Percentiles rank a stretch among this genome's conserved stretches.
Evolutionary conservation across 2,113 vertebrate species (phyloP).

Genomic region (Plecotus auritus): DNA sequence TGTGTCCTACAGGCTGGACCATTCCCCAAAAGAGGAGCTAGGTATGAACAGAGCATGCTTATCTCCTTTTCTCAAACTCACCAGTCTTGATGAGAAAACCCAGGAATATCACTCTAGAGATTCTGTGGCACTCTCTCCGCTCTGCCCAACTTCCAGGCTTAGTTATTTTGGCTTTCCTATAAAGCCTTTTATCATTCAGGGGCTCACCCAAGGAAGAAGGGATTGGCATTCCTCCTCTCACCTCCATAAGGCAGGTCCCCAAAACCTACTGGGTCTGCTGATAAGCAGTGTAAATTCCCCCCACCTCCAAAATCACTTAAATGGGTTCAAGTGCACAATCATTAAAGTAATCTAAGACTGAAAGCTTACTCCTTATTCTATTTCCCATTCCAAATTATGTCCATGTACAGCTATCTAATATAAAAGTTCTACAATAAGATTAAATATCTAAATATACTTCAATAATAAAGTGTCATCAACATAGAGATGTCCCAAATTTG

Average conservation of each 20-base stretch:
- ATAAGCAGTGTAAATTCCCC: background rate
- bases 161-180: background rate
- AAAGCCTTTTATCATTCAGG: background rate
- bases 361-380: background rate
- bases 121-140: background rate
- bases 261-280: background rate
- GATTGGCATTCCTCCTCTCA: background rate
- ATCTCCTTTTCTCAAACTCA: background rate
- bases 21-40: background rate
- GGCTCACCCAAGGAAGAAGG: background rate
- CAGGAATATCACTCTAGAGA: background rate
- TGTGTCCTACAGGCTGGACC: background rate
- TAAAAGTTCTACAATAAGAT: background rate
- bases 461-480: background rate
- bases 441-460: background rate
- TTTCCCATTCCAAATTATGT: background rate
- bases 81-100: background rate
- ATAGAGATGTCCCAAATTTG: background rate
- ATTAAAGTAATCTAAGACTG: background rate
- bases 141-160: background rate
- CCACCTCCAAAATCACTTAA: background rate
- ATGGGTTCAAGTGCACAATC: background rate
- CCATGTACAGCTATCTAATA: background rate
- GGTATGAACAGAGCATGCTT: background rate
- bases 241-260: background rate